Conservation (phyloP, 2,888 invertebrate genomes). For the Drosophila formosana region DNA sequence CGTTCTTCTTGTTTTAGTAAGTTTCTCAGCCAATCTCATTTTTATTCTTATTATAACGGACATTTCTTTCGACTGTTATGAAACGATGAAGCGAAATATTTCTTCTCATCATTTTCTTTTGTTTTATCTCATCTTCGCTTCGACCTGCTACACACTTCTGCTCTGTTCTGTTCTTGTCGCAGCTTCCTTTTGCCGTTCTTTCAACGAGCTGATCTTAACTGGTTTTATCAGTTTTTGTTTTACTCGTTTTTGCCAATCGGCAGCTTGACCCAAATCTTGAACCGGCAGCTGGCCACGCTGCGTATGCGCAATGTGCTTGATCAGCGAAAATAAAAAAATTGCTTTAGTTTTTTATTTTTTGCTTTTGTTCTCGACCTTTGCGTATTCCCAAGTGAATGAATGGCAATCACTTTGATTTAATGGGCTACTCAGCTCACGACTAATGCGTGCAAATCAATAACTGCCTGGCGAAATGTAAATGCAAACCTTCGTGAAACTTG, state of each 20-base stretch:
- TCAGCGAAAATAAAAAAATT: neutral
- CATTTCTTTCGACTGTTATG: neutral
- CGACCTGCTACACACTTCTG: neutral
- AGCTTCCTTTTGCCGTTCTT: neutral
- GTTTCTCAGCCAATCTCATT: neutral
- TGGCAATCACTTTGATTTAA: slow-evolving; percentile 14
- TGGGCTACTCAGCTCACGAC: slow-evolving; percentile 17
- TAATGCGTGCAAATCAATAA: slow-evolving; percentile 20
- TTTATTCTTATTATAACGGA: too few relatives aligned
- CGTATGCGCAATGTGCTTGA: slow-evolving; percentile 48
- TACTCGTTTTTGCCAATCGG: neutral
- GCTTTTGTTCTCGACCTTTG: neutral
- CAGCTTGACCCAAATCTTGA: slow-evolving; percentile 44
- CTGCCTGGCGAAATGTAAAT: neutral
- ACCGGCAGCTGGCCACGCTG: slow-evolving; percentile 15
- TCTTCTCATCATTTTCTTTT: neutral
- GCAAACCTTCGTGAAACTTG: neutral
- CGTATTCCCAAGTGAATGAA: slow-evolving; percentile 1
- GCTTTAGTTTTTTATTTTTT: neutral
- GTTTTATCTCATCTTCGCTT: neutral
- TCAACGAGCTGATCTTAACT: neutral
- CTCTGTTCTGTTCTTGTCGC: neutral
- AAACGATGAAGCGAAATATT: neutral
- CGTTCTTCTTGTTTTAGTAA: neutral
- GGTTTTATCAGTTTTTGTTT: neutral